These are phyloP conservation scores for Dendrolimus punctatus DNA, from an alignment of 1,140 invertebrate genomes.

Conservation along the genomic window DNA sequence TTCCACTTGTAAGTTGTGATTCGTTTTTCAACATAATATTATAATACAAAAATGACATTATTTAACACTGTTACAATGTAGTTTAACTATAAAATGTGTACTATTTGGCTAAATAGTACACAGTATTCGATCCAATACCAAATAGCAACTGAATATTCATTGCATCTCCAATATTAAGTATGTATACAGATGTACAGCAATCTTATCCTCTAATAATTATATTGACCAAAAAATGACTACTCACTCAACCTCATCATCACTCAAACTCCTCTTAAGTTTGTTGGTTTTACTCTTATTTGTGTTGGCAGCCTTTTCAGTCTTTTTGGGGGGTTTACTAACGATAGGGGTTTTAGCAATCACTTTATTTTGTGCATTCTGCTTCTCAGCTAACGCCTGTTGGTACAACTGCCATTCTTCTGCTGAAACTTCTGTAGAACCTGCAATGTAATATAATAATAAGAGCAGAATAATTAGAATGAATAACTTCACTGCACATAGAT, in stretches of 20 bases:
- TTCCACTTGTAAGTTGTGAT: too few relatives aligned
- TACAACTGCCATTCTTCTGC: conserved; percentile 63
- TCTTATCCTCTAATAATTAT: background rate
- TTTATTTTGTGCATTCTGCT: conserved; percentile 39
- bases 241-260: conserved; percentile 54
- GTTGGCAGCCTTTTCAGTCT: conserved; percentile 10
- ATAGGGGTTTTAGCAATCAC: conserved; percentile 12
- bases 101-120: too few relatives aligned
- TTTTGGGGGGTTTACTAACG: conserved; percentile 18
- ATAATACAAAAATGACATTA: too few relatives aligned
- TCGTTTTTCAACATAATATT: too few relatives aligned
- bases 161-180: background rate
- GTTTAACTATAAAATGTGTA: too few relatives aligned
- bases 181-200: background rate
- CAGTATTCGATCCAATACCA: too few relatives aligned
- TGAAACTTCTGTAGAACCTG: conserved; percentile 53
- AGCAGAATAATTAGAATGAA: background rate
- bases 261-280: conserved; percentile 31
- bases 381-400: conserved; percentile 54
- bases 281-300: conserved; percentile 18
- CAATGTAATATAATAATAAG: conserved; percentile 2
- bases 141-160: background rate
- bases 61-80: too few relatives aligned
- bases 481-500: too few relatives aligned
- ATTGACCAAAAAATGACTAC: conserved; percentile 12